Base-by-base conservation (phyloP, 2,113 vertebrate species). In the Serinus canaria region DNA sequence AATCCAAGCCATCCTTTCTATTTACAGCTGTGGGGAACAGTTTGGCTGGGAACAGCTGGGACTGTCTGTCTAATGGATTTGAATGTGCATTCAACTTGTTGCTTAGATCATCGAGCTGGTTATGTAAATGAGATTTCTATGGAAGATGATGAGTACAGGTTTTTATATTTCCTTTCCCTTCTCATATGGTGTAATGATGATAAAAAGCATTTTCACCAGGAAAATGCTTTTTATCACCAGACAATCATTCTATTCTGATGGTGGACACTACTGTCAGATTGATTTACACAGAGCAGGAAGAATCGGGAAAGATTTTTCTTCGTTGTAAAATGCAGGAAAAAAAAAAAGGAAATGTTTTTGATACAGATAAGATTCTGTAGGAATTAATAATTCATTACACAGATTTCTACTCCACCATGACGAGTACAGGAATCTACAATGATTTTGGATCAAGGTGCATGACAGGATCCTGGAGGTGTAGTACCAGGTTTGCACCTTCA, bases 21-120 rank as follows among this genome's bases (percentile, higher is more conserved):
- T 80, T 92, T 80, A 83, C 21, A 81, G 4, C 27, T 55, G n/a
- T 19, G 39, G 19, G 39, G 70, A 88, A 17, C 0, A 0, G 39
- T 77, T 64, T 76, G 78, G 60, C 44, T 91, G 43, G 77, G 72
- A 97, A 89, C 92, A 97, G 86, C 76, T 96, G 92, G 64, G 52
- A 72, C 52, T 92, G 47, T 84, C 44, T 90, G 44, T 53, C 58
- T 93, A 93, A 92, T 86, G 83, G 79, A 89, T 94, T 95, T 27
- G 23, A 82, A 83, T 66, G 22, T 87, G 77, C 56, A 89, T 92
- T 92, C 72, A 66, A 52, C 49, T 74, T 95, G 11, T 63, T 83
- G 60, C 86, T 95, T 93, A 91, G 47, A 92, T 79, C 43, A 90
- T 58, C 1, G 6, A 43, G 44, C 13, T 95, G 50, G 60, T 94